Base-by-base conservation (phyloP, 2,113 vertebrate species). In the Nestor notabilis region DNA sequence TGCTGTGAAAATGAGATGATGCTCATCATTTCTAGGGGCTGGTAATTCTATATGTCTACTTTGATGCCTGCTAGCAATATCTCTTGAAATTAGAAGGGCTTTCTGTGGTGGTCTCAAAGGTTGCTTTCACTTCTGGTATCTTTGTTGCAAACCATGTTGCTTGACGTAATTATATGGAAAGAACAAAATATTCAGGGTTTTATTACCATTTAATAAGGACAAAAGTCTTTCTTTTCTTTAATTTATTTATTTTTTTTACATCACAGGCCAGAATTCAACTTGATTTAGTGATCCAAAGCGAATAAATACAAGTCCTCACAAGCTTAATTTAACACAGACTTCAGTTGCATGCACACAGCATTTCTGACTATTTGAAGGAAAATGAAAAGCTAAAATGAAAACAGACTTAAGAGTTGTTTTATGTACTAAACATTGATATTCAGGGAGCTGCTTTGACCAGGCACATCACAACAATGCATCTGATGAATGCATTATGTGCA, bases 331-430 rank as follows among this genome's bases (percentile, higher is more conserved):
- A 92, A 92, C 20, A 43, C 65, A 71, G 41, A 24, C 44, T 89
- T 89, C 60, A 17, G 13, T 13, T 81, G 64, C 37, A 63, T 33
- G 58, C 17, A n/a, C 31, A 37, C 2, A 37, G 23, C 77, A 78
- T 80, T 93, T 95, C 79, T 93, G 68, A 55, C 7, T 11, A 2
- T 80, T 65, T 58, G 21, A 83, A 27, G 24, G 12, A 83, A n/a
- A 91, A 78, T 10, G 23, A 91, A 94, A 90, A 78, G 29, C 33
- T 64, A 64, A 89, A 95, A 88, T 49, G 17, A 72, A 87, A 95
- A 33, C 23, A 18, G 17, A 35, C 63, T 27, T 53, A 77, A 89
- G 13, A 41, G 18, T 39, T 65, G 23, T 37, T 90, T 88, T 71
- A 28, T 50, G 29, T 31, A 46, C 33, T 84, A 78, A 75, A 71